Conservation (phyloP, 2,888 invertebrate genomes). For the Habrosyne pyritoides region DNA sequence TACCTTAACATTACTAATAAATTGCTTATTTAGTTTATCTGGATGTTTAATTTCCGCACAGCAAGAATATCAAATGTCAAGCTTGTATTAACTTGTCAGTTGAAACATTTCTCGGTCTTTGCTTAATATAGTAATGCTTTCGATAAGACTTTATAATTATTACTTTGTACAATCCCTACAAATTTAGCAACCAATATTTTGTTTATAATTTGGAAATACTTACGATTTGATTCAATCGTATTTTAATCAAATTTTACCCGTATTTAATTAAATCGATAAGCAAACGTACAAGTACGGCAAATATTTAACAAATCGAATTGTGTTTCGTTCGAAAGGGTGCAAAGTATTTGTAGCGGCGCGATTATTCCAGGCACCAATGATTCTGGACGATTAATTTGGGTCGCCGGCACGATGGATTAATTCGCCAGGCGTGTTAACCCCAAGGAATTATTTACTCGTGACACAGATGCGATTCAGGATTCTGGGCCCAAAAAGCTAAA, state of each 20-base stretch:
- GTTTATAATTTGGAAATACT: too few relatives aligned
- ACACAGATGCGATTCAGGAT: neutral
- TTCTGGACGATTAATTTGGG: conserved; percentile 10
- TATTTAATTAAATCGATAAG: neutral
- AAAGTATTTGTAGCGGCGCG: conserved; percentile 3
- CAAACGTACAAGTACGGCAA: neutral
- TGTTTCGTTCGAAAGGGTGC: neutral
- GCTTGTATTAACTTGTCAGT: too few relatives aligned
- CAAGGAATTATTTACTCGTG: conserved; percentile 6
- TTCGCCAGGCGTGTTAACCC: conserved; percentile 2
- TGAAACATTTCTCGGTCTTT: too few relatives aligned
- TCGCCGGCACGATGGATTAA: conserved; percentile 7
- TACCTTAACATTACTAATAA: too few relatives aligned
- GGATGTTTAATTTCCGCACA: too few relatives aligned
- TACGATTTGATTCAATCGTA: neutral
- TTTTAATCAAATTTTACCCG: neutral
- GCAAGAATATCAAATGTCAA: too few relatives aligned
- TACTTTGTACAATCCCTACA: too few relatives aligned
- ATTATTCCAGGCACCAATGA: conserved; percentile 6
- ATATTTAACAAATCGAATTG: conserved; percentile 4
- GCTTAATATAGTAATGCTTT: too few relatives aligned
- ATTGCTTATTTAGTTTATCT: too few relatives aligned
- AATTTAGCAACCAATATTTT: too few relatives aligned
- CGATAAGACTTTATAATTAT: too few relatives aligned
- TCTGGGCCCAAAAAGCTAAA: neutral